Percentiles rank a stretch among this genome's conserved stretches.
Conservation (phyloP, 2,888 invertebrate genomes). For the Himalopsyche japonica region DNA sequence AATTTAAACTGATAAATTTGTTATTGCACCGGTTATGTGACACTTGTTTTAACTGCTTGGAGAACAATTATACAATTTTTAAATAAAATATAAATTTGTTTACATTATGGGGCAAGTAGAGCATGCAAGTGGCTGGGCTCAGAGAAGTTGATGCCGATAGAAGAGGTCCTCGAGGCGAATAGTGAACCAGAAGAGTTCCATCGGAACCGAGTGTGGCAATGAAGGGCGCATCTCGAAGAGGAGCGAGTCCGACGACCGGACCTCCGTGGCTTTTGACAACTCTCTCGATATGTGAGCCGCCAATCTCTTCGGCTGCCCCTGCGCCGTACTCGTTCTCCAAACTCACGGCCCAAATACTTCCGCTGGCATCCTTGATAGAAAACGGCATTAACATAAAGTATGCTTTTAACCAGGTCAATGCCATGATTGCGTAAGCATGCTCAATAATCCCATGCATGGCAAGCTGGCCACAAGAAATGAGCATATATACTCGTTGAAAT, state of each 20-base stretch:
- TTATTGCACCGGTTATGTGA: neutral
- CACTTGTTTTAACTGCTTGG: neutral
- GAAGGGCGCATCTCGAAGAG: slow-evolving; percentile 67
- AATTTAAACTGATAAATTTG: neutral
- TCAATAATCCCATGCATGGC: too few relatives aligned
- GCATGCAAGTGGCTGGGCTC: slow-evolving; percentile 59
- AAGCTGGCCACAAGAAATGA: too few relatives aligned
- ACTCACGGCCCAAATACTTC: slow-evolving; percentile 50
- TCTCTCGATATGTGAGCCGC: slow-evolving; percentile 51
- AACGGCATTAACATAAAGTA: slow-evolving; percentile 44
- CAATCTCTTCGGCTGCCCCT: slow-evolving; percentile 45
- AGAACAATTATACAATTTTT: neutral
- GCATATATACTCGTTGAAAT: too few relatives aligned
- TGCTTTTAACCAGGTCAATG: too few relatives aligned
- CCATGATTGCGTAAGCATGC: too few relatives aligned
- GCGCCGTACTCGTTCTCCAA: slow-evolving; percentile 55
- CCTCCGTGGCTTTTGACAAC: slow-evolving; percentile 78
- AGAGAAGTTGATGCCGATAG: slow-evolving; percentile 63
- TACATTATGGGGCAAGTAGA: slow-evolving; percentile 75
- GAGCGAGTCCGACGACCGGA: slow-evolving; percentile 67
- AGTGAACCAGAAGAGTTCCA: slow-evolving; percentile 74
- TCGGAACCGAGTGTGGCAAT: slow-evolving; percentile 74
- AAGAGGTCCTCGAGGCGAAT: slow-evolving; percentile 64
- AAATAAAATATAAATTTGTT: slow-evolving; percentile 41
- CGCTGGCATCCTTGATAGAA: slow-evolving; percentile 27